Percentiles rank a stretch among this genome's conserved stretches.
phyloP scores from a whole-genome alignment of 2,113 vertebrate species.

The Plecotus auritus region DNA sequence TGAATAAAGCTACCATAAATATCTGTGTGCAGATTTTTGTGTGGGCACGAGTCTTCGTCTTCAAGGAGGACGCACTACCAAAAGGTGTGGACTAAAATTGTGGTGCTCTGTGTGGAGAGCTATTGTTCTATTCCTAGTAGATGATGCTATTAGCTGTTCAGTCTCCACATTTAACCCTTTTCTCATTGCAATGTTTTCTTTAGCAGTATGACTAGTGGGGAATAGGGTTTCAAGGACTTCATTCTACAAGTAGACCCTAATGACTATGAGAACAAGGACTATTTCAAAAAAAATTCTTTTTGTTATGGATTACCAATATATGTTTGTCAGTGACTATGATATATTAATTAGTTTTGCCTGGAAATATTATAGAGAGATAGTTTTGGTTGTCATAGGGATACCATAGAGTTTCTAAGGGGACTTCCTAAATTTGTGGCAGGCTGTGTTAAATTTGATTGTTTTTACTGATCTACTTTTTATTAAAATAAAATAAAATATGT shows the following conservation, averaged over 20 bases:
- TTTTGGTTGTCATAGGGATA: background rate
- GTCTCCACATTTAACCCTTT: background rate
- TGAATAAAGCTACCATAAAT: background rate
- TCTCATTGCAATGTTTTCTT: conserved; percentile 22
- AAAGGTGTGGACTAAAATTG: background rate
- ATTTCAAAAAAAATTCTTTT: background rate
- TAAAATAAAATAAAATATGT: conserved; percentile 1
- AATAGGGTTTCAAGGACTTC: background rate
- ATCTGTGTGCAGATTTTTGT: background rate
- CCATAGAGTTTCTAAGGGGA: background rate
- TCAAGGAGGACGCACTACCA: background rate
- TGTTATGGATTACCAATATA: background rate
- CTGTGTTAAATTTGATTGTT: background rate
- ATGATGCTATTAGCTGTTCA: background rate
- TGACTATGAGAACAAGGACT: background rate
- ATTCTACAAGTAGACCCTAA: background rate
- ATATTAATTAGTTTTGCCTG: background rate
- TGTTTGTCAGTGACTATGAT: background rate
- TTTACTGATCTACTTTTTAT: background rate
- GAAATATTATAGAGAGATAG: background rate
- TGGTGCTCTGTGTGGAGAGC: background rate
- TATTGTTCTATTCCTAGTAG: background rate
- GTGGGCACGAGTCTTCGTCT: background rate
- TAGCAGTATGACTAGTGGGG: background rate
- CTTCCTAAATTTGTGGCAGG: background rate